phyloP scores from a whole-genome alignment of 2,888 invertebrate genomes.

The Dolomedes plantarius region DNA sequence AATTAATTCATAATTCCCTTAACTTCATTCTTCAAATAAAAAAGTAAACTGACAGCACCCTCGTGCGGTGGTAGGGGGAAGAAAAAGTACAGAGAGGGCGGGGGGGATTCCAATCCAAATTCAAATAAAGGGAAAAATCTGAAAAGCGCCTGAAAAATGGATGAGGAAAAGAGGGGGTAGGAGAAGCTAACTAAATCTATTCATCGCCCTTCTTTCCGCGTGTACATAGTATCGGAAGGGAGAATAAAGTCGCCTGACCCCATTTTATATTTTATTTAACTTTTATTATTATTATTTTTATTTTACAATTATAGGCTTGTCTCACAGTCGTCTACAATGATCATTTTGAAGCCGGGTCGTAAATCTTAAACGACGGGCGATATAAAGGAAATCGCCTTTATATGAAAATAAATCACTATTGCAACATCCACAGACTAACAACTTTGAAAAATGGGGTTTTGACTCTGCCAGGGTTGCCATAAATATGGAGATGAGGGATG shows the following conservation, averaged over 20 bases:
- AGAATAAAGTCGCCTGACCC: constrained; percentile 50
- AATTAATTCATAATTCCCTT: not conserved
- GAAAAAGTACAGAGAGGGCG: constrained; percentile 23
- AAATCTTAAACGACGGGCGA: constrained; percentile 68
- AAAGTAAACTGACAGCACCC: not conserved
- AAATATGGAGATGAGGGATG: not conserved
- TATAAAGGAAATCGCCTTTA: constrained; percentile 70
- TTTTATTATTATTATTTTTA: not conserved
- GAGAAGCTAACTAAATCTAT: constrained; percentile 64
- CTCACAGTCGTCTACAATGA: constrained; percentile 64
- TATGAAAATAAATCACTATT: constrained; percentile 70
- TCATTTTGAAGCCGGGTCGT: constrained; percentile 60
- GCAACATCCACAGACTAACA: constrained; percentile 45
- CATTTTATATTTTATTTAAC: constrained; percentile 31
- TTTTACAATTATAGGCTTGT: constrained; percentile 65
- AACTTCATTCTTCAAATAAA: not conserved
- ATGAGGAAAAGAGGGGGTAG: not conserved
- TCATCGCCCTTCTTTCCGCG: constrained; percentile 37
- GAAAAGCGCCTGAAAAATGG: constrained; percentile 43
- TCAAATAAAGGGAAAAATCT: constrained; percentile 63
- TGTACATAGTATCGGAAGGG: constrained; percentile 56
- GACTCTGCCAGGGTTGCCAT: constrained; percentile 57
- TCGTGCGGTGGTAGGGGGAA: not conserved
- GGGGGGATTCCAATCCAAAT: constrained; percentile 48
- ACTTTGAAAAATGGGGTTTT: constrained; percentile 68